Base-by-base conservation (phyloP, 2,797 vertebrate genomes). In the Vipera ursinii region DNA sequence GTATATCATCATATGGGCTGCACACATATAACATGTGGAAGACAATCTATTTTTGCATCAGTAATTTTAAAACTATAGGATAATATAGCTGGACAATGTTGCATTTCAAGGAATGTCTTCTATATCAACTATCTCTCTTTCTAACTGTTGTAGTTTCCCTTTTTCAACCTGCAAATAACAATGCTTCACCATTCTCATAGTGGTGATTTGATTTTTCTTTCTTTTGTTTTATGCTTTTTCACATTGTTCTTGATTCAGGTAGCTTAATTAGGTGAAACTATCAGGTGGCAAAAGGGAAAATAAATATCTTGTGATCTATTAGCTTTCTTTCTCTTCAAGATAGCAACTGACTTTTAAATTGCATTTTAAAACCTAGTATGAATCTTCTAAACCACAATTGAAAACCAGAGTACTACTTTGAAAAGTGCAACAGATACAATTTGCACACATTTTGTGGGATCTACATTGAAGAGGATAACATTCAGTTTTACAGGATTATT, bases 1-100 rank as follows among this genome's bases (percentile, higher is more conserved):
- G 69, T 93, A 91, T 93, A 93, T 93, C 90, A 88, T 91, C 69
- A 24, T 89, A 65, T 91, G 86, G 86, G 86, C 89, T 91, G 89
- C 60, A 93, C 86, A 93, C 86, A 91, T 93, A 88, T 93, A 88
- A 91, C 92, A 91, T 93, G 89, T 88, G 89, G 89, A 93, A 93
- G 89, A 85, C 86, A 88, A 86, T 90, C 65, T 91, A 63, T 93
- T 88, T 93, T 91, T 93, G 92, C 92, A 93, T 93, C 63, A 93
- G 65, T 93, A 93, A 2, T 59, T 94, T 91, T 91, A 93, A 55
- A 92, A 87, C 88, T 92, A 89, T 86, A 48, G 63, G 15, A 94
- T 2, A 86, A 0, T 78, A 90, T 92, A 4, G 22, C 94, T 32
- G 53, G 48, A 14, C 56, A 94, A 53, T 92, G 65, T 12, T 93